Percentiles rank a stretch among this genome's conserved stretches.
Evolutionary conservation across 30 jellyfish, hydroid and myxozoan species (phyloP).

Genomic region (Aurelia sp.): DNA sequence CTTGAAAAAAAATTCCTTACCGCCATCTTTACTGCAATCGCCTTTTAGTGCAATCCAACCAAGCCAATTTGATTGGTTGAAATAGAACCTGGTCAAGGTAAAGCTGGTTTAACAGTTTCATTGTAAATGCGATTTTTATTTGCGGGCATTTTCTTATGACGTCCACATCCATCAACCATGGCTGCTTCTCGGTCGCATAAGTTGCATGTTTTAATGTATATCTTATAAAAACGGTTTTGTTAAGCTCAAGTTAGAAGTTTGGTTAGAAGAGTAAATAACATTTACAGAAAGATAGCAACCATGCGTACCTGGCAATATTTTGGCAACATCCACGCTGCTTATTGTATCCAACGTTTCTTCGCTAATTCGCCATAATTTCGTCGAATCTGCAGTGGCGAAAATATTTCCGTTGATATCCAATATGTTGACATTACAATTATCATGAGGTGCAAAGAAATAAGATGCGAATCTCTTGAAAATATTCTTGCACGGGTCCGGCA

Average conservation of each 20-base stretch:
- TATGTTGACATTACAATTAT: slow-evolving; percentile 43
- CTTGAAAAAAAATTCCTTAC: too few relatives aligned
- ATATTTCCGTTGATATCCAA: slow-evolving; percentile 26
- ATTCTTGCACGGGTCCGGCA: slow-evolving; percentile 74
- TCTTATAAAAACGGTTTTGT: too few relatives aligned
- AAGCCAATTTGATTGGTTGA: too few relatives aligned
- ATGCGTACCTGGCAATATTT: neutral
- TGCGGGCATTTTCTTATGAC: too few relatives aligned
- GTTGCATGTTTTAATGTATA: too few relatives aligned
- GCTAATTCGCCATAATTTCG: slow-evolving; percentile 10
- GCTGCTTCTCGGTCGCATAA: too few relatives aligned
- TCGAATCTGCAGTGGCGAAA: slow-evolving; percentile 51
- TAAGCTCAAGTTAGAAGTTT: neutral
- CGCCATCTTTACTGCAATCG: too few relatives aligned
- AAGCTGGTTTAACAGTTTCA: too few relatives aligned
- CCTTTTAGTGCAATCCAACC: too few relatives aligned
- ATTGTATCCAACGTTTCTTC: slow-evolving; percentile 5
- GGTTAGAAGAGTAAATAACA: neutral
- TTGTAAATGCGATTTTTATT: too few relatives aligned
- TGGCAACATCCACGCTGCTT: neutral
- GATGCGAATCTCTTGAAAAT: slow-evolving; percentile 46
- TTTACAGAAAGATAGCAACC: neutral
- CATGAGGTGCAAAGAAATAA: slow-evolving; percentile 16
- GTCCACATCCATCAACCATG: too few relatives aligned
- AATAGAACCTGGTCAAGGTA: too few relatives aligned